Percentiles rank a stretch among this genome's conserved stretches.
phyloP scores from a whole-genome alignment of 2,888 invertebrate genomes.

The Lasioglossum zephyrum region DNA sequence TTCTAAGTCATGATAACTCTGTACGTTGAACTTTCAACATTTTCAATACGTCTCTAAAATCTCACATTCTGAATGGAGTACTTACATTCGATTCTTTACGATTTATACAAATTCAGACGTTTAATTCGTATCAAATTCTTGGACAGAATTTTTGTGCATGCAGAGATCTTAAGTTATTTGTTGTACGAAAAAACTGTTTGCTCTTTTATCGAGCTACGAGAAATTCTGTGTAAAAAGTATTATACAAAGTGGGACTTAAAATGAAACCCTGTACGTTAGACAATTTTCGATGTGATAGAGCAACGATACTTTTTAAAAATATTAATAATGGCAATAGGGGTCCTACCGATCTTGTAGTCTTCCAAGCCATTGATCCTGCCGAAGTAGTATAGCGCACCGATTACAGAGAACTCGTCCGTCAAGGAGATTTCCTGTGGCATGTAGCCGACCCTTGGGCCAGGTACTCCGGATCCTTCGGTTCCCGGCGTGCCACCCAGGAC shows the following conservation, averaged over 20 bases:
- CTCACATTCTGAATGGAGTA: background rate
- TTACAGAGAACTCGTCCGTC: constrained; percentile 92
- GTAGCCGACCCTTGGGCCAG: constrained; percentile 91
- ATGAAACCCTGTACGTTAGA: too few species aligned
- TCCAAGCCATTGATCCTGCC: constrained; percentile 93
- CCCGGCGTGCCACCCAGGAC: constrained; percentile 91
- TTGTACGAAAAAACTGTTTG: too few species aligned
- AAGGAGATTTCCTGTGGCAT: constrained; percentile 96
- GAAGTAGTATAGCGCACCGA: constrained; percentile 94
- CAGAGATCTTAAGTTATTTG: too few species aligned
- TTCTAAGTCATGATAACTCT: background rate
- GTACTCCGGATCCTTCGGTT: constrained; percentile 88
- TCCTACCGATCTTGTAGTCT: constrained; percentile 85
- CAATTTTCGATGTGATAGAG: too few species aligned
- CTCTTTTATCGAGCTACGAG: too few species aligned
- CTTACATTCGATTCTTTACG: too few species aligned
- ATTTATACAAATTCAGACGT: too few species aligned
- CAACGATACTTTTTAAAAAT: too few species aligned
- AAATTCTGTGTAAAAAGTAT: too few species aligned
- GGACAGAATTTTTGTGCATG: background rate
- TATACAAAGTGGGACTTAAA: too few species aligned
- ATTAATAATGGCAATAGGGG: too few species aligned
- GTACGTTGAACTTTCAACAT: background rate
- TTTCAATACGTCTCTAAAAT: background rate
- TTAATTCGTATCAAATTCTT: too few species aligned